Base-by-base conservation (phyloP, 2,797 vertebrate species). In the Eulemur rubriventer region DNA sequence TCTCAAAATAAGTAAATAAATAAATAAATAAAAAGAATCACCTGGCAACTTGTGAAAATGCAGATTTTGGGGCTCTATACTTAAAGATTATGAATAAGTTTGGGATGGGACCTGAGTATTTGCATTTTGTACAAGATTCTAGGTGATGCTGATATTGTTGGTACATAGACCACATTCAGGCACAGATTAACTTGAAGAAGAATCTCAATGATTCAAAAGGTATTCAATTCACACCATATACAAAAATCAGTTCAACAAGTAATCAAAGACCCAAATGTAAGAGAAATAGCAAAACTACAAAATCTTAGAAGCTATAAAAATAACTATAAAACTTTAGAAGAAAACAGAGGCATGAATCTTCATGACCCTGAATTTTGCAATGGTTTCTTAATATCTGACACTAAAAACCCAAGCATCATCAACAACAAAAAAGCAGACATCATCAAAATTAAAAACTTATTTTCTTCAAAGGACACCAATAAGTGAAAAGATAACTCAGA, bases 181-280 rank as follows among this genome's bases (percentile, higher is more conserved):
- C 20, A 43, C 10, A 72, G 12, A 65, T 16, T 61, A 22, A 91
- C 33, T n/a, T 80, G 28, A 94, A 70, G 17, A 80, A 72, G 41
- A 78, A 72, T 92, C 35, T 85, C 26, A 75, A 46, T 18, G 35
- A 69, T 79, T 69, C 30, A 52, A 92, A 93, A 75, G 30, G 8
- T 33, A 82, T 61, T 80, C 9, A 63, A 63, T 3, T 52, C 55
- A 82, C 1, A 65, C 1, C 8, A 63, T 55, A n/a, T 57, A 59
- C 1, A 94, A 91, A 95, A 95, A 63, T 20, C 22, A 82, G 16
- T 33, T 67, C 69, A 94, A 81, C 89, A 78, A 70, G 5, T 88
- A 70, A 82, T 78, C 26, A 67, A 86, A 82, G 9, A 61, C 30
- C 7, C 75, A 69, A 46, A 59, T 57, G 17, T 85, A 43, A 80